Conservation (phyloP, 2,797 vertebrate genomes). For the Coccyzus lansbergi region DNA sequence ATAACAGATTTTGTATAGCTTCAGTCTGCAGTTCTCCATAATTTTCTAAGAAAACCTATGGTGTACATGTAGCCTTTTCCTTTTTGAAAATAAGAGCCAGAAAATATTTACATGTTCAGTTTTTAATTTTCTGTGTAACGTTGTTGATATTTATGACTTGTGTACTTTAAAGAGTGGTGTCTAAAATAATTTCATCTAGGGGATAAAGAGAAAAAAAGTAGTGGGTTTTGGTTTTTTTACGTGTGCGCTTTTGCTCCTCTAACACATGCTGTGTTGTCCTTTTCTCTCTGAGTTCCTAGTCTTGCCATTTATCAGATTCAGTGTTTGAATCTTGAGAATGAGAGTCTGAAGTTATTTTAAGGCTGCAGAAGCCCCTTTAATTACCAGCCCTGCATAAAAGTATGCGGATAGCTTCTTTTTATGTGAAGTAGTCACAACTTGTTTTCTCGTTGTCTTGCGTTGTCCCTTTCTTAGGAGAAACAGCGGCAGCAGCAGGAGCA, state of each 20-base stretch:
- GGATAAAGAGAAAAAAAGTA: not conserved
- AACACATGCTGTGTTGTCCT: not conserved
- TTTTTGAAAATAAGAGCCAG: not conserved
- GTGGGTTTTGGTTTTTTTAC: not conserved
- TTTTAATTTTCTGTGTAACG: not conserved
- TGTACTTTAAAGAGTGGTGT: not conserved
- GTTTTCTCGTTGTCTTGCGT: not conserved
- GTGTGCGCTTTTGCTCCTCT: not conserved
- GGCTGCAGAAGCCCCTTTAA: not conserved
- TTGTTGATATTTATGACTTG: not conserved
- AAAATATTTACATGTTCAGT: not conserved
- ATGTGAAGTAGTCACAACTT: not conserved
- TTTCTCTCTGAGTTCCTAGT: not conserved
- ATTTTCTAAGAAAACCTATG: not conserved
- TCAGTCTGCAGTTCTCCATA: not conserved
- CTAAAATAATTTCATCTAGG: not conserved
- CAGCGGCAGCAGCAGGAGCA: constrained; percentile 90
- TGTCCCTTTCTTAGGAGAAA: constrained; percentile 83
- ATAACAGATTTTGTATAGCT: not conserved
- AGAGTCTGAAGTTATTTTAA: not conserved
- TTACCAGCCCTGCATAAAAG: not conserved
- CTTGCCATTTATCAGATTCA: not conserved
- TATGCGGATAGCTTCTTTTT: not conserved
- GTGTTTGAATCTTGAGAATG: not conserved
- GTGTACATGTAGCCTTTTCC: not conserved